Percentiles rank a stretch among this genome's conserved stretches.
Conservation (phyloP, 2,888 invertebrate genomes). For the Epinotia brunnichana region DNA sequence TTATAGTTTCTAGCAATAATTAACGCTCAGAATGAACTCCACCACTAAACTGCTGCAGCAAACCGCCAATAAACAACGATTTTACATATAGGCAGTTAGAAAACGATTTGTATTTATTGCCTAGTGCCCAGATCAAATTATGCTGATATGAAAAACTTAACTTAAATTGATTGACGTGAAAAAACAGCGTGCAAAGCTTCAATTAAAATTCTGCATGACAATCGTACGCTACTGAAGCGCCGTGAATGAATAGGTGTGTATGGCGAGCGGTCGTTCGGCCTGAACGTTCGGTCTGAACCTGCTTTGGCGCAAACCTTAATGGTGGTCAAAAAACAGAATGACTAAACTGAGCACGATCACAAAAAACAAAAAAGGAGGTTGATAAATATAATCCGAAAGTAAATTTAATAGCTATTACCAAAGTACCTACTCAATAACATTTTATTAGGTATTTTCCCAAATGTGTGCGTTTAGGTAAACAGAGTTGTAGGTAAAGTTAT, state of each 20-base stretch:
- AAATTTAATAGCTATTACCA: too few species aligned
- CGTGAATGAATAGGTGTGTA: conserved; percentile 32
- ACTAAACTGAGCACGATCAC: not conserved
- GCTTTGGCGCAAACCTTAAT: not conserved
- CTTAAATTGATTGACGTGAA: conserved; percentile 30
- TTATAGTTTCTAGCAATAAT: too few species aligned
- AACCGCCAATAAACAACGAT: not conserved
- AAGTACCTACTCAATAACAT: too few species aligned
- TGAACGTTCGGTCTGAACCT: too few species aligned
- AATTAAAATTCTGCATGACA: conserved; percentile 37
- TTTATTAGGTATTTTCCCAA: too few species aligned
- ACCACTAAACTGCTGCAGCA: not conserved
- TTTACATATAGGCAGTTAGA: not conserved
- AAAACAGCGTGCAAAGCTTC: conserved; percentile 32
- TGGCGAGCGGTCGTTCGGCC: too few species aligned
- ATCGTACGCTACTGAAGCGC: conserved; percentile 20
- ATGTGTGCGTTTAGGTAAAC: too few species aligned
- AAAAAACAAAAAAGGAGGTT: not conserved
- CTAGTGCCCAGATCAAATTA: not conserved
- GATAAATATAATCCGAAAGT: too few species aligned
- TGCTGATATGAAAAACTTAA: conserved; percentile 17
- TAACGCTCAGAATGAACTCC: not conserved
- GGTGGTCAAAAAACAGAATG: not conserved
- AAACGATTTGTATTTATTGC: not conserved
- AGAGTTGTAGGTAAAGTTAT: too few species aligned